Evolutionary conservation across 2,797 vertebrate genomes (phyloP).

Genomic region (Salarias fasciatus): DNA sequence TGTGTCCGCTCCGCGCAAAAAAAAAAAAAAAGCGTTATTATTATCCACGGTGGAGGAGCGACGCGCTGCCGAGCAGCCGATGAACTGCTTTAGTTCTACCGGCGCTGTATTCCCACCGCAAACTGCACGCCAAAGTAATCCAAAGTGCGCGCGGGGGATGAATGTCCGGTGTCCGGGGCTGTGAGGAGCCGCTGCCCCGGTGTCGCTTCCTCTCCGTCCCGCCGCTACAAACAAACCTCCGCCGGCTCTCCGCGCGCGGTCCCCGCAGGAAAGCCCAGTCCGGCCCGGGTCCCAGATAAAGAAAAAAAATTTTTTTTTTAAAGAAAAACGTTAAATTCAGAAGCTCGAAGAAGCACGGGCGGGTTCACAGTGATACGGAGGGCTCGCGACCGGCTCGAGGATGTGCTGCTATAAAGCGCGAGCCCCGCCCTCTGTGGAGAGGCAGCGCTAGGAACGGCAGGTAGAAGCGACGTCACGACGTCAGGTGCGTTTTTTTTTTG

Average conservation of each 20-base stretch:
- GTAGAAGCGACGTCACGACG: constrained; percentile 40
- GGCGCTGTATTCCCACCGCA: neutral
- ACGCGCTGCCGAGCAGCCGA: neutral
- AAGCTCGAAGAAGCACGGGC: neutral
- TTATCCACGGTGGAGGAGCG: constrained; percentile 22
- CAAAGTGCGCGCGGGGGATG: constrained; percentile 52
- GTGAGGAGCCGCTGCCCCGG: constrained; percentile 25
- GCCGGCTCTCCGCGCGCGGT: neutral
- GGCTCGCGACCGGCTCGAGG: constrained; percentile 17
- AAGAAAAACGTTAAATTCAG: neutral
- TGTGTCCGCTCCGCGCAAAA: constrained; percentile 43
- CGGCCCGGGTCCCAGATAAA: neutral
- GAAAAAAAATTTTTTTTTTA: no score
- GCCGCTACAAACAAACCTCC: constrained; percentile 10
- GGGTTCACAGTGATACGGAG: neutral
- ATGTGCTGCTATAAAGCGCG: constrained; percentile 2
- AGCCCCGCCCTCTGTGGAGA: constrained; percentile 54
- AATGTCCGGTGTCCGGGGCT: constrained; percentile 29
- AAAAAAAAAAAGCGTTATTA: no score
- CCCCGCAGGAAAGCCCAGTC: neutral
- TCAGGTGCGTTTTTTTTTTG: constrained; percentile 47
- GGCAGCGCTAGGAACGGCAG: constrained; percentile 39
- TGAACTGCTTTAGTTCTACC: neutral
- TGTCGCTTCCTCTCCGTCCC: constrained; percentile 60
- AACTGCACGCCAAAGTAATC: constrained; percentile 59